phyloP scores from a whole-genome alignment of 2,113 vertebrate species.

The Brachionichthys hirsutus region DNA sequence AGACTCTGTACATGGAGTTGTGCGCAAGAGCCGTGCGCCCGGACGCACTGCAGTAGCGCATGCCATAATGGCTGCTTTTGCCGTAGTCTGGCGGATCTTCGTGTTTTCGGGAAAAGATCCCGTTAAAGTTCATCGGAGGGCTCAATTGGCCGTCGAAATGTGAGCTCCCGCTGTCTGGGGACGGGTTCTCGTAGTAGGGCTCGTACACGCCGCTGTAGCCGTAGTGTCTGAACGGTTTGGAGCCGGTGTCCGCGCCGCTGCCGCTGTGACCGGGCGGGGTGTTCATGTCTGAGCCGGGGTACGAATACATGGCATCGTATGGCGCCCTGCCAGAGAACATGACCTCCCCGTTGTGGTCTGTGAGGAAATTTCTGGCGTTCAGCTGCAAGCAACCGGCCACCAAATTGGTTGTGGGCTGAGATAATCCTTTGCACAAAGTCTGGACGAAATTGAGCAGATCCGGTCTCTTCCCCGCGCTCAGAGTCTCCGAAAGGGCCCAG shows the following conservation, averaged over 20 bases:
- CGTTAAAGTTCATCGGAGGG: conserved; percentile 97
- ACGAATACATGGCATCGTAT: conserved; percentile 90
- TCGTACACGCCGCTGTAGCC: conserved; percentile 91
- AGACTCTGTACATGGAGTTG: conserved; percentile 93
- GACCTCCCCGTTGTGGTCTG: conserved; percentile 90
- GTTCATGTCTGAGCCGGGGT: conserved; percentile 88
- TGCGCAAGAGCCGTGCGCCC: conserved; percentile 91
- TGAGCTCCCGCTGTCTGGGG: conserved; percentile 91
- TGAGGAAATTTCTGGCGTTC: conserved; percentile 94
- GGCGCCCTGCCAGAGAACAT: conserved; percentile 86
- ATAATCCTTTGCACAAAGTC: conserved; percentile 98
- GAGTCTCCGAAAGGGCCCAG: conserved; percentile 97
- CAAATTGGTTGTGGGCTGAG: conserved; percentile 98
- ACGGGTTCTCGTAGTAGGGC: conserved; percentile 93
- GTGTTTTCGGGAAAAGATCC: conserved; percentile 99
- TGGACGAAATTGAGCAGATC: conserved; percentile 97
- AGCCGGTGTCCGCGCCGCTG: conserved; percentile 75
- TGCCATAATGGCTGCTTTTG: conserved; percentile 94
- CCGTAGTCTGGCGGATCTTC: conserved; percentile 94
- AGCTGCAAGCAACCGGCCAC: conserved; percentile 99
- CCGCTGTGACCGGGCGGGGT: conserved; percentile 85
- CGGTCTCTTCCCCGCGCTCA: conserved; percentile 94
- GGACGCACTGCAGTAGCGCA: conserved; percentile 95
- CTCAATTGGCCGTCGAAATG: conserved; percentile 94
- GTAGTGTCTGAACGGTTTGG: conserved; percentile 94